A percentile compares a stretch with the other conserved stretches of the same genome.
These are phyloP conservation scores for Lasioglossum lativentre DNA, from an alignment of 2,888 invertebrate genomes.

Conservation along the genomic window DNA sequence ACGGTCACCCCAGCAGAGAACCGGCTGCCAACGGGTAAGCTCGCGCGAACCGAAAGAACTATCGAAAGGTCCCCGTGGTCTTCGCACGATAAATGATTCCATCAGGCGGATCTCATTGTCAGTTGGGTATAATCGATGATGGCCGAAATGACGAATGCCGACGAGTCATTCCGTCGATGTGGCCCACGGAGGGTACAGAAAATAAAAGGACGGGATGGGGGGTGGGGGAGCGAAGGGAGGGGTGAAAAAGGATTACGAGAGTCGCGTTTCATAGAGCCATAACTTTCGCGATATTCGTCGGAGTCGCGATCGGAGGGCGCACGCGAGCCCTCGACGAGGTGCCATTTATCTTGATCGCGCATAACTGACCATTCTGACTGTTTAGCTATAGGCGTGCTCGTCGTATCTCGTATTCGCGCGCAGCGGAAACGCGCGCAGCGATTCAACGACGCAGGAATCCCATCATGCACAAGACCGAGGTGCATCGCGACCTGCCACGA, in stretches of 20 bases:
- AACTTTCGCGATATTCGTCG: slow-evolving; percentile 27
- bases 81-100: slow-evolving; percentile 40
- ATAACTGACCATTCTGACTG: slow-evolving; percentile 58
- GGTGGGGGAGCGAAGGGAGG: not conserved
- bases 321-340: not conserved
- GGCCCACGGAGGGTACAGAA: not conserved
- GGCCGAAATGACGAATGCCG: slow-evolving; percentile 41
- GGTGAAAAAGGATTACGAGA: slow-evolving; percentile 12
- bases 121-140: slow-evolving; percentile 38
- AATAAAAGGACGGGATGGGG: not conserved
- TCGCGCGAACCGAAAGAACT: not conserved
- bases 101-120: slow-evolving; percentile 18
- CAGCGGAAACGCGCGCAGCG: slow-evolving; percentile 42
- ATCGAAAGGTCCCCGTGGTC: not conserved
- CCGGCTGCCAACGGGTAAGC: not conserved
- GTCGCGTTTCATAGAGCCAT: slow-evolving; percentile 40
- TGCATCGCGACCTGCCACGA: slow-evolving; percentile 14
- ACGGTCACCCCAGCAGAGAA: too few species aligned
- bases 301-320: slow-evolving; percentile 18
- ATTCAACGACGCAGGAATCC: slow-evolving; percentile 45
- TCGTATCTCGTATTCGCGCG: slow-evolving; percentile 32
- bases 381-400: slow-evolving; percentile 42
- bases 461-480: slow-evolving; percentile 32
- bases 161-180: slow-evolving; percentile 20
- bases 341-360: slow-evolving; percentile 62